phyloP scores from a whole-genome alignment of 2,113 vertebrate species.

The Candoia aspera region DNA sequence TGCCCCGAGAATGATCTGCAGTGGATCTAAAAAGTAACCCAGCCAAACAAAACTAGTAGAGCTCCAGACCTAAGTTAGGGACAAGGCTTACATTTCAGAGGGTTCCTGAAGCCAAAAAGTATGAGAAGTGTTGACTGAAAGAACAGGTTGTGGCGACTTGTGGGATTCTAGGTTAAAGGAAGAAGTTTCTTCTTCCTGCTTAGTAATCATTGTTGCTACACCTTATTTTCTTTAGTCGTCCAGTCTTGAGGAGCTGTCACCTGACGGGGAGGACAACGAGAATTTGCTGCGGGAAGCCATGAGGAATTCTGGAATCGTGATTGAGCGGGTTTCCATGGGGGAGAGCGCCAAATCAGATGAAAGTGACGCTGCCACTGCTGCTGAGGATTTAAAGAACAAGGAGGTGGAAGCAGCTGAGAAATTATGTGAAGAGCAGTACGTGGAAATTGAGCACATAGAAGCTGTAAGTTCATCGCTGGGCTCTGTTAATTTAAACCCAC shows the following conservation, averaged over 20 bases:
- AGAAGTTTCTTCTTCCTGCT: background rate
- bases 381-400: constrained; percentile 70
- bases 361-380: constrained; percentile 19
- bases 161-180: background rate
- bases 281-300: constrained; percentile 93
- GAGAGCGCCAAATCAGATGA: constrained; percentile 57
- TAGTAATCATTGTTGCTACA: background rate
- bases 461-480: constrained; percentile 59
- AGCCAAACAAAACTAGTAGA: background rate
- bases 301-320: constrained; percentile 90
- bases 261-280: constrained; percentile 75
- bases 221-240: constrained; percentile 39
- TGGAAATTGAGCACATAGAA: constrained; percentile 76
- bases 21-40: background rate
- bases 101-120: background rate
- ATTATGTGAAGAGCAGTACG: constrained; percentile 79
- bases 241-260: constrained; percentile 53
- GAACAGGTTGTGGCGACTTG: background rate
- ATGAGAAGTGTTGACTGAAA: background rate
- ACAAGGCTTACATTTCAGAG: background rate
- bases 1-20: background rate
- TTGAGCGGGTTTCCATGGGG: constrained; percentile 73
- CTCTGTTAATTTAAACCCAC: background rate
- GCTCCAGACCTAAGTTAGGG: background rate
- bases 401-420: constrained; percentile 63